Evolutionary conservation across 2,888 invertebrate genomes (phyloP), one percentile per base, ranked within the genome.

Genomic region (Crioceris asparagi): DNA sequence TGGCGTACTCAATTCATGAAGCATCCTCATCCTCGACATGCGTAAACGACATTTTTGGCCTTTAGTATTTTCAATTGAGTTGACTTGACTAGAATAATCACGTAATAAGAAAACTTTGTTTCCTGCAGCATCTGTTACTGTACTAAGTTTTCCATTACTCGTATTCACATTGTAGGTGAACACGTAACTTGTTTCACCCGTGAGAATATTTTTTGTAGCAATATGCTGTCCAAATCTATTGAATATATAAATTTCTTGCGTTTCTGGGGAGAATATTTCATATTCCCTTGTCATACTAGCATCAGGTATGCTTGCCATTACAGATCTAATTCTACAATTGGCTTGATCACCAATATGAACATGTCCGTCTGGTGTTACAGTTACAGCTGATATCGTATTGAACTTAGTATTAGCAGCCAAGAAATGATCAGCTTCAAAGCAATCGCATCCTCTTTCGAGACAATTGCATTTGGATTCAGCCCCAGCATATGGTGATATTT

Each of bases 101-200:
- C 87, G 70, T 7, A 87, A 62, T 10, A 87, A 61, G 66, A 87
- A 87, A 0, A 87, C 84, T 64, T 87, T 86, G 56, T 88, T 88
- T 32, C 91, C 90, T 3, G 91, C 88, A 0, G 91, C 84, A 57
- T 94, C 94, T 0, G 90, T 90, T 0, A 97, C 91, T 0, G 88
- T 86, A 54, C 87, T 88, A 14, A 97, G 70, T 59, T 91, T 92
- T 0, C 96, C 96, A 56, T 91, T 93, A 55, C 90, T 92, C 0
- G 94, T 94, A 59, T 94, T 94, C 0, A 94, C 91, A 50, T 91
- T 93, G 66, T 97, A 97, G 0, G 91, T 84, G 60, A 96, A 97
- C 2, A 86, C 79, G 60, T 93, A 96, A 47, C 87, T 82, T 3
- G 83, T 87, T 63, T 91, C 90, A 0, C 90, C 91, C 0, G 94